Base-by-base conservation (phyloP, 2,888 invertebrate species). In the Polietes domitor region DNA sequence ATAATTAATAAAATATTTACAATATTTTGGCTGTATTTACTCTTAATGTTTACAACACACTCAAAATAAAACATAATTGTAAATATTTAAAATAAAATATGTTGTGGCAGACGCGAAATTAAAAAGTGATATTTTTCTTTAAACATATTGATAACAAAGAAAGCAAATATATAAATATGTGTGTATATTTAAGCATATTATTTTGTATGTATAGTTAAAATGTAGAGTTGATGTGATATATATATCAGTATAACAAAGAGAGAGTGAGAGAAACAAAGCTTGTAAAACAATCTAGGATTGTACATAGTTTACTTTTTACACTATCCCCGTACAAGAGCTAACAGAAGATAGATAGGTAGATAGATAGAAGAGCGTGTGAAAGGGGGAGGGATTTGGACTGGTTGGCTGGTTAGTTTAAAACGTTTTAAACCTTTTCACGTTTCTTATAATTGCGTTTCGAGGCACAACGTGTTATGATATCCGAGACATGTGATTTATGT, bases 361-460 rank as follows among this genome's bases (percentile, higher is more conserved):
- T 32, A 32, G 47, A n/a, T 15, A 41, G 47, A 47, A 47, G 15
- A 6, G 47, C n/a, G 47, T 65, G 12, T 32, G 17, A 32, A 17
- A 63, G 17, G 32, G 17, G n/a, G 24, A n/a, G n/a, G 53, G 53
- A n/a, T 3, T 37, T 2, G 10, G 37, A 21, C 24, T 63, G 2
- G 65, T 32, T 19, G 65, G n/a, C 9, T 37, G 32, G 19, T n/a
- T 21, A 53, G 19, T 19, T 6, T 50, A n/a, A 7, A 7, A 17
- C 15, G 19, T 21, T 53, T 88, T 92, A 92, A 68, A 91, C 86
- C 82, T 96, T 96, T 85, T 98, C 96, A 88, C 97, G 96, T 92
- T 98, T 98, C 91, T 98, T 97, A 90, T 97, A 96, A 89, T 97
- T 96, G 85, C 98, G 93, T 92, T 98, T 98, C 90, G 97, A 98